phyloP scores from a whole-genome alignment of 1,140 invertebrate genomes.

The Listronotus oregonensis region DNA sequence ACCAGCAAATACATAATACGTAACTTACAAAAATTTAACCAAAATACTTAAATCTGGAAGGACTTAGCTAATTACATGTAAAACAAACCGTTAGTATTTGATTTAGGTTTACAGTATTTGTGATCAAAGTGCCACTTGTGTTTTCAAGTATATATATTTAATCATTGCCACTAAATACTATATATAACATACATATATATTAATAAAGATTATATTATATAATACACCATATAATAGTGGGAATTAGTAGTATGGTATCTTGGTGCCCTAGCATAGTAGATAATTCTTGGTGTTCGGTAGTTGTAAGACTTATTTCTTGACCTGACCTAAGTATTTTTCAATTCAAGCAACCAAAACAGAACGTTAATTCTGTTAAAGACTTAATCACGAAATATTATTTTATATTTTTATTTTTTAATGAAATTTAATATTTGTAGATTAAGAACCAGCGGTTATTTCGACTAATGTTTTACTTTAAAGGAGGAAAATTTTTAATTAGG shows the following conservation, averaged over 20 bases:
- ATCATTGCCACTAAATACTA: constrained; percentile 54
- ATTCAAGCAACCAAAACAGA: constrained; percentile 3
- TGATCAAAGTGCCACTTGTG: constrained; percentile 56
- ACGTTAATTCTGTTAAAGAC: constrained; percentile 10
- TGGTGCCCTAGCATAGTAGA: constrained; percentile 47
- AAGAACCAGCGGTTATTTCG: no score
- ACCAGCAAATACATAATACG: constrained; percentile 32
- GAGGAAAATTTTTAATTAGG: no score
- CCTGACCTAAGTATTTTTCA: constrained; percentile 31
- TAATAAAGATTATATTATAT: constrained; percentile 51
- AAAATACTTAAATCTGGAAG: constrained; percentile 19
- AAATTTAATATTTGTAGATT: neutral
- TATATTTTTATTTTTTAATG: constrained; percentile 1
- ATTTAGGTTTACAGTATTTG: constrained; percentile 56
- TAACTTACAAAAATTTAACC: constrained; percentile 22
- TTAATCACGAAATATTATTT: neutral
- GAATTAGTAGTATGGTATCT: constrained; percentile 34
- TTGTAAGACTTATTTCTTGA: constrained; percentile 42
- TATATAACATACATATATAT: constrained; percentile 53
- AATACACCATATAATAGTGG: constrained; percentile 39
- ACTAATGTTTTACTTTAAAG: no score
- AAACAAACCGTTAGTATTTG: constrained; percentile 45
- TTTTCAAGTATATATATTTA: constrained; percentile 55
- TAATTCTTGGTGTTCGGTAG: constrained; percentile 53
- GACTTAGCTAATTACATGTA: constrained; percentile 30